phyloP scores from a whole-genome alignment of 2,888 invertebrate genomes.

The Pherbina coryleti region DNA sequence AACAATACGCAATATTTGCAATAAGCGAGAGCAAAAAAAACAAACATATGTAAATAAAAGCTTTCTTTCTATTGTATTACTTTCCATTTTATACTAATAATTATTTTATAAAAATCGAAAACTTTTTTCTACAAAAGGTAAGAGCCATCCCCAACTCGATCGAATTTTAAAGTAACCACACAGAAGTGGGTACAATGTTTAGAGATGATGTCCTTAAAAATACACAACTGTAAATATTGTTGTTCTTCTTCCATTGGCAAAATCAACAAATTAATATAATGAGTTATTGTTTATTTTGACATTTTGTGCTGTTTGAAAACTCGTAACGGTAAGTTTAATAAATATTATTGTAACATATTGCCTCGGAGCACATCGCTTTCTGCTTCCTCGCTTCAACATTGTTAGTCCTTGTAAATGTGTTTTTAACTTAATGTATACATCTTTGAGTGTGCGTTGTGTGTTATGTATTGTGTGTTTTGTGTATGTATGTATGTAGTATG shows the following conservation, averaged over 20 bases:
- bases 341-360: conserved; percentile 21
- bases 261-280: conserved; percentile 17
- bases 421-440: neutral
- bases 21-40: no score
- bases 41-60: no score
- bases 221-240: neutral
- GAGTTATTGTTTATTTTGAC: conserved; percentile 14
- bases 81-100: no score
- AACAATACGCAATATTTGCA: no score
- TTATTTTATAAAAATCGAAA: no score
- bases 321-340: conserved; percentile 16
- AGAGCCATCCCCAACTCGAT: no score
- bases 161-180: no score
- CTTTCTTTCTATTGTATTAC: no score
- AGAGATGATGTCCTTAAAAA: neutral
- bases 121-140: no score
- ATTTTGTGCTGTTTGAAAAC: neutral
- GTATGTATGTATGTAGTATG: neutral
- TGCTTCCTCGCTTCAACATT: neutral
- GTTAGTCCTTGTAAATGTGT: conserved; percentile 14
- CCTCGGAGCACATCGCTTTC: neutral
- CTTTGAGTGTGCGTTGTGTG: no score
- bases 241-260: neutral
- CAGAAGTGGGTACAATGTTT: no score
- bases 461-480: no score